A percentile compares a stretch with the other conserved stretches of the same genome.
Conservation (phyloP, 2,888 invertebrate species). For the Alviniconcha strummeri region DNA sequence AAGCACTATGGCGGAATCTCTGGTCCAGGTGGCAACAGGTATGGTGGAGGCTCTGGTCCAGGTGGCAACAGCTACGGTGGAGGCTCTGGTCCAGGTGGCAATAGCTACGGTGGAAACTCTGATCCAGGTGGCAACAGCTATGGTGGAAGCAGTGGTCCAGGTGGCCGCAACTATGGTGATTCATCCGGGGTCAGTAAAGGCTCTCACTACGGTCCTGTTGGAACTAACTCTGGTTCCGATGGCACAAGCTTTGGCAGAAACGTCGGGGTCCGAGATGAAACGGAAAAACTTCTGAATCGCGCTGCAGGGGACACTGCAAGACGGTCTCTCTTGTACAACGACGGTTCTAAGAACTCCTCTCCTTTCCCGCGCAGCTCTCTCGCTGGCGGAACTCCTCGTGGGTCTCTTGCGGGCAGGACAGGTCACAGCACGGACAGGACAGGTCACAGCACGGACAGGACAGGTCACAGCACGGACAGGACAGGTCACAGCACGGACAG, state of each 20-base stretch:
- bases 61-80: no score
- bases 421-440: background rate
- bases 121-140: background rate
- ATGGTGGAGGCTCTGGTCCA: no score
- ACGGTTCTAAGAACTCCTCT: background rate
- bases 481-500: no score
- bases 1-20: no score
- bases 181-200: no score
- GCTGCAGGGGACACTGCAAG: conserved; percentile 7
- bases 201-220: no score
- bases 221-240: no score
- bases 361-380: background rate
- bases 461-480: no score
- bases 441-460: background rate
- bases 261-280: background rate
- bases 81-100: no score
- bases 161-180: background rate
- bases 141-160: background rate
- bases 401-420: background rate
- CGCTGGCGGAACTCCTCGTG: background rate
- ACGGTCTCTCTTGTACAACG: background rate
- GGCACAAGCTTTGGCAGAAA: no score
- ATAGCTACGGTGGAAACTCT: no score
- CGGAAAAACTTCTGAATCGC: conserved; percentile 5
- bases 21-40: no score